Evolutionary conservation across 2,113 vertebrate genomes (phyloP).

Genomic region (Tylochromis polylepis): DNA sequence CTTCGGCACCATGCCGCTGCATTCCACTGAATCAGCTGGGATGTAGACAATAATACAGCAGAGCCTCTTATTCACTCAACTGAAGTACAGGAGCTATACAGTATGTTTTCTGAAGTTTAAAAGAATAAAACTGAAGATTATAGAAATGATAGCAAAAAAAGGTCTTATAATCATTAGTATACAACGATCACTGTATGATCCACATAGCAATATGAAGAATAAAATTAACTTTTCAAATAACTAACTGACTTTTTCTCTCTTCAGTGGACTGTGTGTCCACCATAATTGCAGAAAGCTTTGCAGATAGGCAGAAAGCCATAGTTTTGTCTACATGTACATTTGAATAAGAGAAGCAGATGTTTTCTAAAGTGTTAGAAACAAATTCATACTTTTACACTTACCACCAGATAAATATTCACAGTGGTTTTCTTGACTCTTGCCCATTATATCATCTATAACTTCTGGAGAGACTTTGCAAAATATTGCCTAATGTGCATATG

Average conservation of each 20-base stretch:
- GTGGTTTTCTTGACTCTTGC: background rate
- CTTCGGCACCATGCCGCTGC: constrained; percentile 10
- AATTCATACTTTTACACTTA: background rate
- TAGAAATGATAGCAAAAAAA: background rate
- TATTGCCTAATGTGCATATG: background rate
- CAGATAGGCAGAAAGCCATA: background rate
- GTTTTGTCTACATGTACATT: background rate
- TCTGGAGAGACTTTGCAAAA: background rate
- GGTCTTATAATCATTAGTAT: background rate
- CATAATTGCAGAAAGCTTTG: background rate
- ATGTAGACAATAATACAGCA: background rate
- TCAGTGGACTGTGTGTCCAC: background rate
- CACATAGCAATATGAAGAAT: background rate
- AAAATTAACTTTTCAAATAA: background rate
- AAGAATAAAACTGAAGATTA: background rate
- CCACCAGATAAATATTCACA: background rate
- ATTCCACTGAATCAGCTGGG: constrained; percentile 29
- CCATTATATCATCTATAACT: background rate
- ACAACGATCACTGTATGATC: background rate
- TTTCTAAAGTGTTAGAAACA: background rate
- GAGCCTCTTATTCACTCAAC: background rate
- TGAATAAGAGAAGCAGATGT: background rate
- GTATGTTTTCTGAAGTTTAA: background rate
- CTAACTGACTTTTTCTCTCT: background rate
- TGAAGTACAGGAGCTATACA: background rate